Percentiles rank a stretch among this genome's conserved stretches.
Evolutionary conservation across 1,140 invertebrate species (phyloP).

Genomic region (Zaprionus africanus): DNA sequence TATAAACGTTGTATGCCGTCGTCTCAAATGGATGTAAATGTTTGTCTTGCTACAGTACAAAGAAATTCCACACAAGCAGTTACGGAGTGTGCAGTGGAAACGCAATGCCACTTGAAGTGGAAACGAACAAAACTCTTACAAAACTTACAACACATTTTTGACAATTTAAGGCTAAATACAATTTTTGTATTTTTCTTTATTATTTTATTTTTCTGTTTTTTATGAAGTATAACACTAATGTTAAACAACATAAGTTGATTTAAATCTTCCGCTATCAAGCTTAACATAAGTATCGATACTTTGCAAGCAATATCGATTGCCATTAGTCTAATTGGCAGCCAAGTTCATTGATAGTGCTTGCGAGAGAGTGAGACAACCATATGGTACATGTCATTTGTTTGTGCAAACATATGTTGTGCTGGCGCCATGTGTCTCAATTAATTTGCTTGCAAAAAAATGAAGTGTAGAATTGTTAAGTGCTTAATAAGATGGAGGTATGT

Average conservation of each 20-base stretch:
- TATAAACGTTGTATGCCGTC: slow-evolving; percentile 68
- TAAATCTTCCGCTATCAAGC: no score
- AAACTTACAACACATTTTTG: not conserved
- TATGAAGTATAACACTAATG: not conserved
- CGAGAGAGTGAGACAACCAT: not conserved
- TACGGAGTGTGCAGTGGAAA: not conserved
- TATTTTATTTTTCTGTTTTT: no score
- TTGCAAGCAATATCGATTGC: not conserved
- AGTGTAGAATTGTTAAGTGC: not conserved
- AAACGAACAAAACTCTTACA: not conserved
- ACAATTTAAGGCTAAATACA: not conserved
- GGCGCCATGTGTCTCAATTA: slow-evolving; percentile 8
- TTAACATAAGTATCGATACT: not conserved
- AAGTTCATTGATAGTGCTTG: not conserved
- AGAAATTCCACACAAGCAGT: slow-evolving; percentile 7
- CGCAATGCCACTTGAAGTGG: not conserved
- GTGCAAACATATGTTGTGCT: not conserved
- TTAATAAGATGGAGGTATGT: not conserved
- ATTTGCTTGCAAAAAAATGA: not conserved
- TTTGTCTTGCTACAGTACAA: slow-evolving; percentile 29
- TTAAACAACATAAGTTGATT: not conserved
- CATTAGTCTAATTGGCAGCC: not conserved
- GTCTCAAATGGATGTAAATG: slow-evolving; percentile 56
- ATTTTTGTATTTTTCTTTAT: no score
- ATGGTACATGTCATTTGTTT: not conserved